Evolutionary conservation across 1,140 invertebrate genomes (phyloP).

Genomic region (Drosophila hydei): DNA sequence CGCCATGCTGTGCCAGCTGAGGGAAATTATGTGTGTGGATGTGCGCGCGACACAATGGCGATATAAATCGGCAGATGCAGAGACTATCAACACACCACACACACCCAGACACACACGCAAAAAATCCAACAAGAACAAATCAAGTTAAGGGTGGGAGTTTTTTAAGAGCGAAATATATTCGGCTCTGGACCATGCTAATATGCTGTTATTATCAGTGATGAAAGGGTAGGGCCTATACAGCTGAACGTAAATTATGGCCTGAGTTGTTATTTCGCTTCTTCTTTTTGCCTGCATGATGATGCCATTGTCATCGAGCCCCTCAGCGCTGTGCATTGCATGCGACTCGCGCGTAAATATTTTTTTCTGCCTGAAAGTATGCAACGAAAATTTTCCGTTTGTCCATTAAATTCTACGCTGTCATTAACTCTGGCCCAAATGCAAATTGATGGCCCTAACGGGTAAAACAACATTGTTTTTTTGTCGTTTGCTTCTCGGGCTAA

Average conservation of each 20-base stretch:
- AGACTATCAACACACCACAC: slow-evolving; percentile 37
- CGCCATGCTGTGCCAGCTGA: slow-evolving; percentile 40
- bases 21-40: slow-evolving; percentile 33
- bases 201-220: slow-evolving; percentile 75
- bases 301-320: slow-evolving; percentile 45
- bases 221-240: slow-evolving; percentile 69
- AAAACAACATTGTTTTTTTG: slow-evolving; percentile 2
- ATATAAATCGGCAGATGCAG: slow-evolving; percentile 71
- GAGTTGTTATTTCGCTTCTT: slow-evolving; percentile 11
- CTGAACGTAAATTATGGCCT: slow-evolving; percentile 67
- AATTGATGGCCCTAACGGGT: background rate
- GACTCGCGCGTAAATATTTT: slow-evolving; percentile 50
- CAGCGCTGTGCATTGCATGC: slow-evolving; percentile 38
- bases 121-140: slow-evolving; percentile 23
- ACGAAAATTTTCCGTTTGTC: slow-evolving; percentile 42
- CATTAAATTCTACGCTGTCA: slow-evolving; percentile 46
- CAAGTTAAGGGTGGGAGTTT: slow-evolving; percentile 28
- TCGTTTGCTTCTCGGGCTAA: slow-evolving; percentile 37
- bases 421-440: slow-evolving; percentile 44
- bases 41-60: slow-evolving; percentile 44
- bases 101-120: background rate
- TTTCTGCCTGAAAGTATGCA: slow-evolving; percentile 58
- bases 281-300: slow-evolving; percentile 36
- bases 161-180: slow-evolving; percentile 44
- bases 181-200: slow-evolving; percentile 62